phyloP scores from a whole-genome alignment of 1,140 invertebrate genomes.

The Xylocopa sonorina region DNA sequence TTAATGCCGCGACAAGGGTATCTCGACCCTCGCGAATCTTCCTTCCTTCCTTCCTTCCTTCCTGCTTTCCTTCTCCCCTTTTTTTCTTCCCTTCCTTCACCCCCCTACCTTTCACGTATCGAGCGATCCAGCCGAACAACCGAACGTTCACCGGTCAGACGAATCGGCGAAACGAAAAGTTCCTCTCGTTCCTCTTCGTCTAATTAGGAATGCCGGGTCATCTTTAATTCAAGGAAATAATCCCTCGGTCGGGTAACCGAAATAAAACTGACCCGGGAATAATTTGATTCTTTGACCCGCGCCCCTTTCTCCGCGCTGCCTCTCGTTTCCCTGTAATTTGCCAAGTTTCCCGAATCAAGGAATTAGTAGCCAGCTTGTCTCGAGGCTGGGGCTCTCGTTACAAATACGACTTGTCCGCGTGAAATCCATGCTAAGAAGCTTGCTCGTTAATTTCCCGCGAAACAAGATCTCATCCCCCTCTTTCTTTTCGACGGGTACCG shows the following conservation, averaged over 20 bases:
- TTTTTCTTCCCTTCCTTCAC: too few relatives aligned
- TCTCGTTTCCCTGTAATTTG: not conserved
- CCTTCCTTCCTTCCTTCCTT: too few relatives aligned
- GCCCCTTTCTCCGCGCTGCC: not conserved
- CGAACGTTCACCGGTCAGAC: too few relatives aligned
- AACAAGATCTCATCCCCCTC: not conserved
- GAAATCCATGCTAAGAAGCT: conserved; percentile 12
- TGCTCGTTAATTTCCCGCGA: conserved; percentile 18
- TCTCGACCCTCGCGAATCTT: not conserved
- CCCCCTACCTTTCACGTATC: too few relatives aligned
- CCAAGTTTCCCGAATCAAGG: not conserved
- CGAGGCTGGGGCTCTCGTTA: not conserved
- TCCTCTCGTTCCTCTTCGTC: too few relatives aligned
- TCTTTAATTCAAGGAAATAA: conserved; percentile 45
- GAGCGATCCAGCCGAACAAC: too few relatives aligned
- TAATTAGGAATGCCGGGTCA: conserved; percentile 25
- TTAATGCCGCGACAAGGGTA: conserved; percentile 31
- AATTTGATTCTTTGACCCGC: conserved; percentile 30
- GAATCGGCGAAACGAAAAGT: too few relatives aligned
- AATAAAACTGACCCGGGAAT: conserved; percentile 11
- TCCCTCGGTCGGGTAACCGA: not conserved
- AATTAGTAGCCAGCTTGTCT: not conserved
- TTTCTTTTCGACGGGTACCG: too few relatives aligned
- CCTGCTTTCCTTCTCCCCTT: too few relatives aligned
- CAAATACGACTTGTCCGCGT: not conserved